Percentiles rank a stretch among this genome's conserved stretches.
These are phyloP conservation scores for Oncopodura yosiiana DNA, from an alignment of 1,140 invertebrate genomes.

Conservation along the genomic window DNA sequence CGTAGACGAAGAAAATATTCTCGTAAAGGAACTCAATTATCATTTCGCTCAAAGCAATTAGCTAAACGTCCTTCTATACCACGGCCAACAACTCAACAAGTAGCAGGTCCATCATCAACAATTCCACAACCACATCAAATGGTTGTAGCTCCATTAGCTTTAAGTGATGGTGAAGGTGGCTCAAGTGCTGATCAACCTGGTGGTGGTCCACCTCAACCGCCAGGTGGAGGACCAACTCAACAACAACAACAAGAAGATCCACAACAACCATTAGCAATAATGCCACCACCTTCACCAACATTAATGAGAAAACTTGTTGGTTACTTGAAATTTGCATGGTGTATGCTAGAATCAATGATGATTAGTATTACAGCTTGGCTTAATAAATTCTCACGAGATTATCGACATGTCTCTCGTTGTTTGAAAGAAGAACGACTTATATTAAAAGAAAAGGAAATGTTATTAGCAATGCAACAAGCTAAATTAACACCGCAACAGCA, in stretches of 20 bases:
- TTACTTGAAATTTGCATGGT: constrained; percentile 52
- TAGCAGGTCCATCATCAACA: background rate
- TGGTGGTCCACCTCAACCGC: background rate
- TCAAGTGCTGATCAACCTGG: constrained; percentile 18
- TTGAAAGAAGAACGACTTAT: constrained; percentile 58
- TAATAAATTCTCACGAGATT: constrained; percentile 81
- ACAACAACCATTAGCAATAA: background rate
- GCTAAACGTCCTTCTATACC: too few species aligned
- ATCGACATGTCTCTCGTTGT: constrained; percentile 74
- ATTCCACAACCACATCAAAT: background rate
- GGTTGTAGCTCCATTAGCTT: constrained; percentile 1
- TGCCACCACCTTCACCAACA: constrained; percentile 12
- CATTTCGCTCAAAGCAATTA: too few species aligned
- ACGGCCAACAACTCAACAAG: too few species aligned
- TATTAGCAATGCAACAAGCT: too few species aligned
- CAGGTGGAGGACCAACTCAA: background rate
- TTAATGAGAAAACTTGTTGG: constrained; percentile 29
- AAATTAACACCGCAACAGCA: background rate
- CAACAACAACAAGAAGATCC: background rate
- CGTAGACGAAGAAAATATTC: constrained; percentile 14
- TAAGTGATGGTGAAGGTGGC: constrained; percentile 26
- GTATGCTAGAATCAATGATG: constrained; percentile 68
- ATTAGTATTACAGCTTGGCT: constrained; percentile 77
- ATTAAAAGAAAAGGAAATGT: constrained; percentile 56
- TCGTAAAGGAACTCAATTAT: constrained; percentile 27